Base-by-base conservation (phyloP, 2,888 invertebrate species). In the Bellardia bayeri region DNA sequence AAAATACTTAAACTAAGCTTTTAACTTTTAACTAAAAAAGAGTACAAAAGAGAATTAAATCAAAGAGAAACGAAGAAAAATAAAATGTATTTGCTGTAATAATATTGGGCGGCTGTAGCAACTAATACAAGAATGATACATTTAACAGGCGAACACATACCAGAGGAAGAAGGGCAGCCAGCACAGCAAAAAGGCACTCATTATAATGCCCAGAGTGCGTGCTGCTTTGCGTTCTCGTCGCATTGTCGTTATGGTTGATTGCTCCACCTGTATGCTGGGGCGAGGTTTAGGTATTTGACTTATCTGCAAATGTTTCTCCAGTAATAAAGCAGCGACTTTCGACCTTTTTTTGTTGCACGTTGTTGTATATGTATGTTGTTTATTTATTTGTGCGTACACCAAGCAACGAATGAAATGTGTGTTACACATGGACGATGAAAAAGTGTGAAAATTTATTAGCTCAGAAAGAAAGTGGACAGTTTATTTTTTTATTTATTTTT, bases 151-250 rank as follows among this genome's bases (percentile, higher is more conserved):
- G 37, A 37, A 68, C 64, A 91, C 95, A 94, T 94, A 97, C 98
- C 98, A 98, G 84, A 98, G 94, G 94, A 99, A 99, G 95, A 99
- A 99, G 6, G 99, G 99, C 89, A 98, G 95, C 98, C 98, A 99
- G 94, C 99, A 99, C 8, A 98, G 96, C 87, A 99, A 94, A 94
- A 99, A 99, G 0, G 98, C 98, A 49, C 98, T 98, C 97, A 99
- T 98, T 92, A 99, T 98, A 92, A 99, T 98, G 82, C 99, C 99
- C 63, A 99, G 95, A 13, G 99, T 99, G 91, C 98, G 95, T 2
- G 98, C 98, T 0, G 98, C 98, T 92, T 98, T 98, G 86, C 97
- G 94, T 93, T 98, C 98, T 76, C 97, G 94, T 92, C 97, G 96
- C 97, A 98, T 98, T 94, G 98, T 97, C 93, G 95, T 97, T 94